Conservation (phyloP, 1,140 invertebrate species). For the Chironomus tepperi region DNA sequence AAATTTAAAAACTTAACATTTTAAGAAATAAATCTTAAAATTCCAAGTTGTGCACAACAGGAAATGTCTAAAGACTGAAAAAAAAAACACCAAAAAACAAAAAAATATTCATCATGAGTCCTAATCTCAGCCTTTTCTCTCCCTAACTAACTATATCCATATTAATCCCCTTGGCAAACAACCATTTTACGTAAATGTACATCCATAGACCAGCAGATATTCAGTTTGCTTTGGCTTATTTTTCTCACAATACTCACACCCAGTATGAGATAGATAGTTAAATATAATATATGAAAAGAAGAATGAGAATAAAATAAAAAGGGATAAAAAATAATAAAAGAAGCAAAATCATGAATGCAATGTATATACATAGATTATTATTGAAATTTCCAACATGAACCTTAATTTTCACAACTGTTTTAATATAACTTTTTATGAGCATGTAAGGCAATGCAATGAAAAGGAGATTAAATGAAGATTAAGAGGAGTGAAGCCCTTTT, state of each 20-base stretch:
- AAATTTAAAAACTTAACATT: too few relatives aligned
- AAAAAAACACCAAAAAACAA: too few relatives aligned
- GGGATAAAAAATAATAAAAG: too few relatives aligned
- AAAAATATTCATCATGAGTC: too few relatives aligned
- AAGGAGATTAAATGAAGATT: slow-evolving; percentile 22
- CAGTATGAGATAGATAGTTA: too few relatives aligned
- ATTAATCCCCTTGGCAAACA: slow-evolving; percentile 1
- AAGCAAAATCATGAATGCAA: too few relatives aligned
- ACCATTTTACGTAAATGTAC: neutral
- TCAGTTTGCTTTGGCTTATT: too few relatives aligned
- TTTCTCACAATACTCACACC: too few relatives aligned
- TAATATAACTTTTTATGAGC: slow-evolving; percentile 24
- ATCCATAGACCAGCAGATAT: neutral
- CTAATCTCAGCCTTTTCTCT: neutral
- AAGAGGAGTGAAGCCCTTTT: neutral
- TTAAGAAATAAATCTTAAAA: too few relatives aligned
- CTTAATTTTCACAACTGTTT: slow-evolving; percentile 24
- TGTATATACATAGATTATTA: neutral
- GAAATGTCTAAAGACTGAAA: too few relatives aligned
- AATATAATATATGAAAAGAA: too few relatives aligned
- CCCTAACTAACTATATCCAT: neutral
- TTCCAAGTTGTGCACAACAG: neutral
- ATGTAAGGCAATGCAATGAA: slow-evolving; percentile 23
- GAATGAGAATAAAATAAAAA: neutral
- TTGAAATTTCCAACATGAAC: slow-evolving; percentile 19